Evolutionary conservation across 2,888 invertebrate genomes (phyloP), one percentile per base, ranked within the genome.

Genomic region (Matsumyia berberina): DNA sequence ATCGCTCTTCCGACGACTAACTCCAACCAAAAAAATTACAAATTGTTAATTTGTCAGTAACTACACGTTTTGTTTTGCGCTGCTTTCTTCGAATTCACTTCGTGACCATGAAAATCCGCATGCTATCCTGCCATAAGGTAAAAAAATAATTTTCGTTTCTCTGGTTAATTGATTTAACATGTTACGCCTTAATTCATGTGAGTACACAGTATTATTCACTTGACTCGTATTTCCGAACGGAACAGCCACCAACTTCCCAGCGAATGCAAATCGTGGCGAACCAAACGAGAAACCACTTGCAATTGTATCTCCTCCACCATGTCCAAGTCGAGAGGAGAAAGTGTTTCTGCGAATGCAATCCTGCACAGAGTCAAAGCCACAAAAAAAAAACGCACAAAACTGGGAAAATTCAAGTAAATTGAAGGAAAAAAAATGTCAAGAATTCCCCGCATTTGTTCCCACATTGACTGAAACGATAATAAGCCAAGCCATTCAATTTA

Each of bases 31-130:
- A 4, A 12, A 12, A 6, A 12, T 5, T 24, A 24, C 42, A 19
- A 46, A 46, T 46, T 46, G 19, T 19, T 46, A 46, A 11, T 46
- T 46, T 11, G 17, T 19, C 17, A 46, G 46, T 19, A 2, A 19
- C 19, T 46, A 46, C 19, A 9, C 46, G 46, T 46, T 44, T 44
- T 46, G 19, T 24, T 46, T 11, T 24, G 29, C n/a, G 39, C 39
- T 58, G 17, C 70, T 70, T 70, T 58, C 58, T 58, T 69, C 11
- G 46, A 35, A 31, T 33, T 17, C 19, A 33, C 46, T 55, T 44
- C 69, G 70, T 70, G 70, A 58, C 70, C 70, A 70, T 70, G 58
- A 70, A 24, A 70, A 58, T 29, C 55, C 12, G 33, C 70, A 70
- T 49, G 70, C 70, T 29, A 70, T 70, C 29, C 70, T 37, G 12